Conservation (phyloP, 2,113 vertebrate species). For the Chaetura pelagica region DNA sequence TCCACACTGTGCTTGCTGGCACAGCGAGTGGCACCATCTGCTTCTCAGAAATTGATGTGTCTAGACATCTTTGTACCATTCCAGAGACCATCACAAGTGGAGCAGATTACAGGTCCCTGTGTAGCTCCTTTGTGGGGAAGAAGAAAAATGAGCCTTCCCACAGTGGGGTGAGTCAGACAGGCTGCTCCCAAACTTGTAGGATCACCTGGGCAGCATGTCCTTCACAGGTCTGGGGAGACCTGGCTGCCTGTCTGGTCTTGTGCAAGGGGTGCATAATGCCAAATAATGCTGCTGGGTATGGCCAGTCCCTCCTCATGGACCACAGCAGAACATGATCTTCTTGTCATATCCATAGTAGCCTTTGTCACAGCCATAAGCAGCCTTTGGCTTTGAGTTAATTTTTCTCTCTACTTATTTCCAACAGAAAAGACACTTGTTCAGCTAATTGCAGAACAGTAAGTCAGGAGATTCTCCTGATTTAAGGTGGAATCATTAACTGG, state of each 20-base stretch:
- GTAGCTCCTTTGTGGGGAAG: not conserved
- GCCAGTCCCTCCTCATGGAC: not conserved
- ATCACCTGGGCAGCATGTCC: fast-evolving
- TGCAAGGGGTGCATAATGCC: too few relatives aligned
- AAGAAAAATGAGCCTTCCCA: not conserved
- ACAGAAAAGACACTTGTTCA: not conserved
- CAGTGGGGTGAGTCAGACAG: too few relatives aligned
- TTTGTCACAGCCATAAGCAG: not conserved
- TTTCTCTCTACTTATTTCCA: not conserved
- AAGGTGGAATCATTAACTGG: not conserved
- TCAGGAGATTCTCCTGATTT: not conserved
- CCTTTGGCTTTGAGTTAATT: not conserved
- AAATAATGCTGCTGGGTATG: not conserved
- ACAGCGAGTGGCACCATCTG: not conserved
- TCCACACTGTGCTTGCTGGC: not conserved
- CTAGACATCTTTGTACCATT: not conserved
- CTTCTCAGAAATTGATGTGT: not conserved
- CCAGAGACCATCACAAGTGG: not conserved
- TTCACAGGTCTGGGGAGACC: not conserved
- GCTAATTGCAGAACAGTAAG: not conserved
- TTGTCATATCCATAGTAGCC: not conserved
- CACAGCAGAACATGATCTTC: not conserved
- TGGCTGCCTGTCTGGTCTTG: not conserved
- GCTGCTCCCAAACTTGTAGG: not conserved
- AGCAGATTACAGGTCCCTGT: not conserved